phyloP scores from a whole-genome alignment of 1,140 invertebrate species.

The Bombus terrestris region DNA sequence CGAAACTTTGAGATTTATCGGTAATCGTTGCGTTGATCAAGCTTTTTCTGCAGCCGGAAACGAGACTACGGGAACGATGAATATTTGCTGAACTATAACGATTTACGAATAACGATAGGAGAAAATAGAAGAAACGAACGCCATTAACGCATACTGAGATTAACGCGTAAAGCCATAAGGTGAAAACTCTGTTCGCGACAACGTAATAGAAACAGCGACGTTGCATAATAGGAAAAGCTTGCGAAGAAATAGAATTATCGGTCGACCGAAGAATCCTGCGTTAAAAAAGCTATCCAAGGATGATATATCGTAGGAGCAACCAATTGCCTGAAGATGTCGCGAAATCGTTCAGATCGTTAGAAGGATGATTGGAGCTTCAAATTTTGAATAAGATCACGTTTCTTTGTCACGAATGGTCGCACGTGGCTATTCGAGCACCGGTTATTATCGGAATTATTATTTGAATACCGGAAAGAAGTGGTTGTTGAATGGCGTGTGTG shows the following conservation, averaged over 20 bases:
- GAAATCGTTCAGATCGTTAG: background rate
- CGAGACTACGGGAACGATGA: background rate
- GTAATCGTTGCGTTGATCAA: too few species aligned
- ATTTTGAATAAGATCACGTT: background rate
- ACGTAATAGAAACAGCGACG: background rate
- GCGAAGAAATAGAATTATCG: background rate
- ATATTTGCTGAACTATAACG: too few species aligned
- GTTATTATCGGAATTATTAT: background rate
- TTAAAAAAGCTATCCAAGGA: background rate
- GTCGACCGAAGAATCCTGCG: background rate
- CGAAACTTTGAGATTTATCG: too few species aligned
- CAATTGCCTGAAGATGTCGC: too few species aligned
- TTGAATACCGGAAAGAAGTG: background rate
- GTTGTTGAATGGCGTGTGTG: background rate
- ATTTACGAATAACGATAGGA: background rate
- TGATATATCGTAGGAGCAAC: too few species aligned
- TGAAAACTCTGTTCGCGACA: too few species aligned
- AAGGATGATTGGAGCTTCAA: background rate
- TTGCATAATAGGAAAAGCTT: background rate
- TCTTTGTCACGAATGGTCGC: background rate
- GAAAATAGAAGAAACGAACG: background rate
- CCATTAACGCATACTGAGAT: too few species aligned
- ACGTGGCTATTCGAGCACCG: background rate
- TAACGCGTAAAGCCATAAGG: too few species aligned
- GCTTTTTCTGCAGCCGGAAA: too few species aligned